phyloP scores from a whole-genome alignment of 2,113 vertebrate species.

The Micronycteris hirsuta region DNA sequence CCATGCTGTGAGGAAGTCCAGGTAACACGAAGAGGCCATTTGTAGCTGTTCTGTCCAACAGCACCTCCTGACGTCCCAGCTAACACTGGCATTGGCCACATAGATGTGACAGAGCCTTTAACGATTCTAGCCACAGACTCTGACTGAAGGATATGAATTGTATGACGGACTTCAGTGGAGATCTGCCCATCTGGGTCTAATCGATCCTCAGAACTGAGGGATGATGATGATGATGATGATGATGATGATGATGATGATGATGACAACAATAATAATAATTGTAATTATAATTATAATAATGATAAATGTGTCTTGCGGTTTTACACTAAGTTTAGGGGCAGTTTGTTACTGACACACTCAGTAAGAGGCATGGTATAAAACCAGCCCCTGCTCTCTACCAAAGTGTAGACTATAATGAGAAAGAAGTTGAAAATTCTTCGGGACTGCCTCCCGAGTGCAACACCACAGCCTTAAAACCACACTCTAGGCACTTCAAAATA shows the following conservation, averaged over 20 bases:
- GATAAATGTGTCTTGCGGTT: neutral
- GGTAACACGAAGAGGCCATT: neutral
- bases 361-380: neutral
- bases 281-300: no score
- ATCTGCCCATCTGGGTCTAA: neutral
- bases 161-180: neutral
- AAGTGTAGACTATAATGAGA: neutral
- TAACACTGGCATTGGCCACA: neutral
- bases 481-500: neutral
- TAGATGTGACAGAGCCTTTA: neutral
- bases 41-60: neutral
- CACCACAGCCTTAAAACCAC: neutral
- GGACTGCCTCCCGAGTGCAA: neutral
- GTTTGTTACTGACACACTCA: neutral
- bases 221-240: neutral
- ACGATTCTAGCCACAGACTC: neutral
- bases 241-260: no score
- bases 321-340: neutral
- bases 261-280: no score
- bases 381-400: fast-evolving
- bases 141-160: neutral
- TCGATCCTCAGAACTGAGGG: neutral
- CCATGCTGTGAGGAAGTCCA: neutral
- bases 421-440: neutral
- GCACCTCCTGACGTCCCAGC: neutral